Evolutionary conservation across 2,888 invertebrate genomes (phyloP).

Genomic region (Temnothorax unifasciatus): DNA sequence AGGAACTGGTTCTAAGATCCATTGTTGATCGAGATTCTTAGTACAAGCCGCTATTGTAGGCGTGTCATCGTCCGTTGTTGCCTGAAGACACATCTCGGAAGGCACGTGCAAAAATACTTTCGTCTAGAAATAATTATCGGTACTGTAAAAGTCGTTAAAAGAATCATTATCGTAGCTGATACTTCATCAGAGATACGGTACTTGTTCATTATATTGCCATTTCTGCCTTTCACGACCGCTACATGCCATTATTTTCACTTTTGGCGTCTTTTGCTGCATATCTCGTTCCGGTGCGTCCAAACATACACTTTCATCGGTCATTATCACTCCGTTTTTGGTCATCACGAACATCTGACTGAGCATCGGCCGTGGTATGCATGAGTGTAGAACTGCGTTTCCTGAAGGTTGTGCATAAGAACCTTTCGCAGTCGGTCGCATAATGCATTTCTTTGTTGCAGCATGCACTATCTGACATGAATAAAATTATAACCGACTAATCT

Average conservation of each 20-base stretch:
- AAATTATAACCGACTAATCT: constrained; percentile 30
- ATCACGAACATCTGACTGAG: constrained; percentile 91
- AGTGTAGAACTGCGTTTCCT: constrained; percentile 90
- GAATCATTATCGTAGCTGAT: neutral
- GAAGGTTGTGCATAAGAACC: constrained; percentile 90
- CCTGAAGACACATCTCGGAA: constrained; percentile 88
- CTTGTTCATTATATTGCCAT: constrained; percentile 89
- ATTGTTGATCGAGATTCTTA: constrained; percentile 89
- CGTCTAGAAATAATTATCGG: constrained; percentile 83
- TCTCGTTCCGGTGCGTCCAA: constrained; percentile 90
- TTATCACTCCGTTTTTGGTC: constrained; percentile 90
- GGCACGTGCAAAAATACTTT: constrained; percentile 87
- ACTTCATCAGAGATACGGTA: constrained; percentile 71
- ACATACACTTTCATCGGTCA: constrained; percentile 96
- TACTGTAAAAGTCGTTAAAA: neutral
- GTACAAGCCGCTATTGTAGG: constrained; percentile 89
- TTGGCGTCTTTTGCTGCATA: constrained; percentile 87
- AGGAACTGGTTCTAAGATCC: constrained; percentile 90
- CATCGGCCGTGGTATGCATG: constrained; percentile 89
- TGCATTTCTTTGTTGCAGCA: constrained; percentile 87
- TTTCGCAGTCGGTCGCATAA: constrained; percentile 89
- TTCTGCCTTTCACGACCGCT: constrained; percentile 90
- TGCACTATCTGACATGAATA: constrained; percentile 87
- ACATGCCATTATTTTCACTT: constrained; percentile 92
- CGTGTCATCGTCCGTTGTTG: constrained; percentile 86